Base-by-base conservation (phyloP, 1,140 invertebrate genomes). In the Orchesella cincta region DNA sequence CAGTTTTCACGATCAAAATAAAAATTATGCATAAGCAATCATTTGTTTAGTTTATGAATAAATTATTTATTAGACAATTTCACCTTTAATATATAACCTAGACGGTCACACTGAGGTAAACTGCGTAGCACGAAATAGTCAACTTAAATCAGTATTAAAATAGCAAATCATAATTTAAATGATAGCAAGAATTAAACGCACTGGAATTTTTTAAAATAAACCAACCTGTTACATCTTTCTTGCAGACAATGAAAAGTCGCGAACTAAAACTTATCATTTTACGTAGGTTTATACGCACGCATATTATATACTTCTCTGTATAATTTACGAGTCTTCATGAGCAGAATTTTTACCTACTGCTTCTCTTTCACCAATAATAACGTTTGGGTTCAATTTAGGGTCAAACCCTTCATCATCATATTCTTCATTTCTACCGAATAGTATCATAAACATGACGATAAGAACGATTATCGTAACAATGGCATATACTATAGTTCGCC, bases 351-450 rank as follows among this genome's bases (percentile, higher is more conserved):
- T 67, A 8, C 28, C 62, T 12, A 67, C 14, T 3, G 62, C 39
- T 57, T 54, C 29, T 26, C 39, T 74, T 12, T 79, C 72, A 8
- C 81, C 81, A 39, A 82, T 77, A 64, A 78, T 52, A 16, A 82
- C 75, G 46, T 82, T 74, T 1, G 81, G 81, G 74, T 82, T 82
- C 28, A 62, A 57, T 35, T 80, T 67, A 3, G 79, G 81, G 39
- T 77, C 74, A 70, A 81, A 80, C 14, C 72, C 77, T 39, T 79
- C 76, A 20, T 80, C 79, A 62, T 73, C 70, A 54, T 78, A 76
- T 14, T 73, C 64, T 16, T 36, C 35, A 72, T 73, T 71, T 67
- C 81, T 39, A 28, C 77, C 81, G 46, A 82, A 80, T 33, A 80
- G 3, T 12, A 82, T 23, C 79, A 82, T 80, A 33, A 79, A 72